These are phyloP conservation scores for Chanos chanos DNA, from an alignment of 2,797 vertebrate genomes.

Conservation along the genomic window DNA sequence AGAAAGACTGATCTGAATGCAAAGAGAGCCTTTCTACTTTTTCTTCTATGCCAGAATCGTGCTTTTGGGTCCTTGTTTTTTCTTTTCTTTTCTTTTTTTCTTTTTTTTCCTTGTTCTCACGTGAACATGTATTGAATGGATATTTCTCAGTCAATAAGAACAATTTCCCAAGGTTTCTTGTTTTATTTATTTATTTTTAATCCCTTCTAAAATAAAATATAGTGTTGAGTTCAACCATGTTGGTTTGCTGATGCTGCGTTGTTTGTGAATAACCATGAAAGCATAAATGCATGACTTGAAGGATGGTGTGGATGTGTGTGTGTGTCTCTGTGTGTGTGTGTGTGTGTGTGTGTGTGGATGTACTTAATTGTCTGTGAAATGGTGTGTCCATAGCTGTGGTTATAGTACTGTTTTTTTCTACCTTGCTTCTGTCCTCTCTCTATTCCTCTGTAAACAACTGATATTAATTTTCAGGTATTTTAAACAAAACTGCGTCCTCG, in stretches of 20 bases:
- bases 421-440: constrained; percentile 49
- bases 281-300: constrained; percentile 13
- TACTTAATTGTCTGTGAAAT: not conserved
- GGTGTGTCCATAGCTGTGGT: constrained; percentile 39
- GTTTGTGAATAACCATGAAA: constrained; percentile 41
- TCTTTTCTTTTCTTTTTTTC: not conserved
- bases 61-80: not conserved
- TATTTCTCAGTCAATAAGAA: too few species aligned
- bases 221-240: constrained; percentile 49
- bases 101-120: too few species aligned
- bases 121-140: too few species aligned
- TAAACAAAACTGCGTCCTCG: constrained; percentile 74
- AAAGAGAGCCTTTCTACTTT: not conserved
- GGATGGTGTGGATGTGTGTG: constrained; percentile 20
- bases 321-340: constrained; percentile 29
- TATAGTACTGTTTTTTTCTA: constrained; percentile 60
- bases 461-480: constrained; percentile 88
- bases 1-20: too few species aligned
- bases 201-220: constrained; percentile 50
- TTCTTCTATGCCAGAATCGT: not conserved
- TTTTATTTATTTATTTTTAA: constrained; percentile 15
- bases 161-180: constrained; percentile 22
- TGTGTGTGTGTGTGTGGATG: not conserved
- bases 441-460: constrained; percentile 71
- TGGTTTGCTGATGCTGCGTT: constrained; percentile 51